Conservation (phyloP, 2,113 vertebrate species). For the Macrotus californicus region DNA sequence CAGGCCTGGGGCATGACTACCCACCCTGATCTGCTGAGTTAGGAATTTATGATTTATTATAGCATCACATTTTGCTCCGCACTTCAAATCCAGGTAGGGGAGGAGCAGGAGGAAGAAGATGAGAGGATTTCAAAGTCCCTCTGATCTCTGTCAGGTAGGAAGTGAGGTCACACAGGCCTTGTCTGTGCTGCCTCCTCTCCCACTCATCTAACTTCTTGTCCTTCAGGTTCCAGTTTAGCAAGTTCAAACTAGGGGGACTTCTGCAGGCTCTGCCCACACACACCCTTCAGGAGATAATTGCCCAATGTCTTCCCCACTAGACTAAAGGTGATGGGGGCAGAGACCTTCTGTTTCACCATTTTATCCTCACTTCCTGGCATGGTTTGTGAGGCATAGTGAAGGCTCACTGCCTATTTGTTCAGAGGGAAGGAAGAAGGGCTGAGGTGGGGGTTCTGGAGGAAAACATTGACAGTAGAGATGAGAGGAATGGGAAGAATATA, state of each 20-base stretch:
- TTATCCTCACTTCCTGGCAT: not conserved
- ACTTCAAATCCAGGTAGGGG: not conserved
- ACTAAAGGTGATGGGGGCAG: not conserved
- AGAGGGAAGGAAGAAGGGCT: not conserved
- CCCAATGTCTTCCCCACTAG: not conserved
- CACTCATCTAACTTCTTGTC: not conserved
- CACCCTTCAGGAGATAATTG: not conserved
- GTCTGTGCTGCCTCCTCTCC: not conserved
- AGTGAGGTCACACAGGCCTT: not conserved
- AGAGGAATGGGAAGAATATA: not conserved
- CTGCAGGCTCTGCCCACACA: not conserved
- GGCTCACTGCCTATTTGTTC: not conserved
- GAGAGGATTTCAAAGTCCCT: not conserved
- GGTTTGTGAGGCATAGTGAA: not conserved
- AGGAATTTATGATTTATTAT: not conserved
- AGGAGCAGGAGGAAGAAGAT: not conserved
- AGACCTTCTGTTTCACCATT: not conserved
- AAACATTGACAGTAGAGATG: not conserved
- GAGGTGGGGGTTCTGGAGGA: not conserved
- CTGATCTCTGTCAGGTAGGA: not conserved
- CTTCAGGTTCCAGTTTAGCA: not conserved
- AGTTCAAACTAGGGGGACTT: no score
- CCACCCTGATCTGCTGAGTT: not conserved
- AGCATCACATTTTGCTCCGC: not conserved
- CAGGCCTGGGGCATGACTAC: not conserved